A percentile compares a stretch with the other conserved stretches of the same genome.
phyloP scores from a whole-genome alignment of 2,888 invertebrate genomes.

The Napeogenes sylphis region DNA sequence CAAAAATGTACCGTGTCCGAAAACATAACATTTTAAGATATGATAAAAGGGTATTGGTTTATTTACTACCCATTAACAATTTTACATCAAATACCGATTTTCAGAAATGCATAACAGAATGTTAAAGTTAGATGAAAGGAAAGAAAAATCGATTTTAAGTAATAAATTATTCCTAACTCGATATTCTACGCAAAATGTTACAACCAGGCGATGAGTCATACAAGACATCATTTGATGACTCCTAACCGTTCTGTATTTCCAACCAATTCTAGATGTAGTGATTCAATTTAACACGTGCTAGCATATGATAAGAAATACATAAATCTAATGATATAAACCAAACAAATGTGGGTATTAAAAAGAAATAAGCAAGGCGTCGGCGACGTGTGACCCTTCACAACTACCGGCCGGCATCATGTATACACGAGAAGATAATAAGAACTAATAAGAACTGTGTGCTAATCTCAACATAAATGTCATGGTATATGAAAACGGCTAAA shows the following conservation, averaged over 20 bases:
- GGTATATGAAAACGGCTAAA: neutral
- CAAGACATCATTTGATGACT: constrained; percentile 8
- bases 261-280: neutral
- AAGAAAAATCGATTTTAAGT: neutral
- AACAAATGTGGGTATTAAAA: constrained; percentile 1
- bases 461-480: neutral
- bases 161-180: constrained; percentile 5
- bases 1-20: too few species aligned
- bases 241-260: neutral
- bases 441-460: neutral
- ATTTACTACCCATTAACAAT: too few species aligned
- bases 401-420: constrained; percentile 40
- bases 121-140: neutral
- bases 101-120: too few species aligned
- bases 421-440: neutral
- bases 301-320: neutral
- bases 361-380: constrained; percentile 11
- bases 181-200: constrained; percentile 11
- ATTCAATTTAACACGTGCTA: constrained; percentile 4
- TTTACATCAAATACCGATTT: too few species aligned
- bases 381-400: constrained; percentile 35
- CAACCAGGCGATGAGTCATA: constrained; percentile 14
- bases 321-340: neutral
- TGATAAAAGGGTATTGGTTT: too few species aligned
- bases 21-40: too few species aligned